Conservation (phyloP, 1,140 invertebrate genomes). For the Pentalonia nigronervosa region DNA sequence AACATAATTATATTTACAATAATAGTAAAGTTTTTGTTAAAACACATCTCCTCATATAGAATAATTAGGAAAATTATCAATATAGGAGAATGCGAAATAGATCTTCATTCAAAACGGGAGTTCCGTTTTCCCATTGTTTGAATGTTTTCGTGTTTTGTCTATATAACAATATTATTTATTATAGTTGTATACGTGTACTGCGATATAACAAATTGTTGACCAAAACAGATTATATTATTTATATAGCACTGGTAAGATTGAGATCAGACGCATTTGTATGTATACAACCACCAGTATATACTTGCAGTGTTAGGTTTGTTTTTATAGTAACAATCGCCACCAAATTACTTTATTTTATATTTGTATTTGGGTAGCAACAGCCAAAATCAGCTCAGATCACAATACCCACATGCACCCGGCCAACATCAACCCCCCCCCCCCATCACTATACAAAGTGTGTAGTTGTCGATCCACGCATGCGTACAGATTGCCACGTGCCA, state of each 20-base stretch:
- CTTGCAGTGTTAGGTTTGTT: no score
- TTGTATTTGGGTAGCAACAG: neutral
- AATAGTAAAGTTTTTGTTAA: neutral
- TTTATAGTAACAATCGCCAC: neutral
- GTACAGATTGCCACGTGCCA: neutral
- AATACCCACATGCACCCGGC: neutral
- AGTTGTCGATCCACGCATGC: neutral
- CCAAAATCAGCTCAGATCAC: neutral
- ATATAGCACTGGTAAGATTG: neutral
- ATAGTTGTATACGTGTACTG: neutral
- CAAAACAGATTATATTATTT: neutral
- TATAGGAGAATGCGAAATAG: neutral
- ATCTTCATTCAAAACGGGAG: neutral
- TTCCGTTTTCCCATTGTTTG: no score
- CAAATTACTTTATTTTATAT: neutral
- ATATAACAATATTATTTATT: neutral
- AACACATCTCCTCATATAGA: neutral
- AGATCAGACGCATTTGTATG: neutral
- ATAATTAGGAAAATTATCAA: neutral
- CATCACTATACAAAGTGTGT: neutral
- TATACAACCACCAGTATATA: no score
- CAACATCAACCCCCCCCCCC: neutral
- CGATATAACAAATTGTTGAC: neutral
- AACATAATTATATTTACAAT: neutral
- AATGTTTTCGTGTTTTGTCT: neutral